Evolutionary conservation across 2,888 invertebrate genomes (phyloP), one percentile per base, ranked within the genome.

Genomic region (Tanytarsus gracilentus): DNA sequence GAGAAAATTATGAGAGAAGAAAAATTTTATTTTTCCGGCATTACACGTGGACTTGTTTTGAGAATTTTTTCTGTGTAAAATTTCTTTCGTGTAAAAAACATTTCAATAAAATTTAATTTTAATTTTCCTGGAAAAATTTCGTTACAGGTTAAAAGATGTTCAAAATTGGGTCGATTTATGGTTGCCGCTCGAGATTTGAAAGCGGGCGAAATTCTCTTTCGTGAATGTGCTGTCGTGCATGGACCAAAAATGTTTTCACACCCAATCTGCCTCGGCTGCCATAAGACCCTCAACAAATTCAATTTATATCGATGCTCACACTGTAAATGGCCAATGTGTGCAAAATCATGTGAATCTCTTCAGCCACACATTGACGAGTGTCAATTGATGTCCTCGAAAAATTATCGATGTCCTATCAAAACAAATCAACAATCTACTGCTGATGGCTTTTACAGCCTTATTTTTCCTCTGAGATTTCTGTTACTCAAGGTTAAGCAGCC

Each of bases 311-410:
- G 79, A 67, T 85, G 84, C 67, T 70, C 75, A 0, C 72, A 73
- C 11, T 86, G 86, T 67, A 75, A 77, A 14, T 86, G 86, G 85
- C 86, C 86, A 0, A 70, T 86, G 72, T 87, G 86, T 66, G 76
- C 79, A 2, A 69, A 71, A 0, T 69, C 75, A 27, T 86, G 86
- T 67, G 81, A 82, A 66, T 72, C 72, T 30, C 74, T 77, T 11
- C 69, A 75, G 1, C 66, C 73, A 2, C 85, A 85, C 65, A 69
- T 74, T 63, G 75, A 75, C 1, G 85, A 86, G 69, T 86, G 86
- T 64, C 73, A 76, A 64, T 66, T 81, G 4, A 82, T 85, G 79
- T 70, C 75, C 1, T 74, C 75, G 6, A 77, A 76, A 50, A 78
- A 79, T 63, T 82, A 79, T 62, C 77, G 77, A 65, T 79, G 80